Conservation (phyloP, 2,113 vertebrate genomes). For the Misgurnus anguillicaudatus region DNA sequence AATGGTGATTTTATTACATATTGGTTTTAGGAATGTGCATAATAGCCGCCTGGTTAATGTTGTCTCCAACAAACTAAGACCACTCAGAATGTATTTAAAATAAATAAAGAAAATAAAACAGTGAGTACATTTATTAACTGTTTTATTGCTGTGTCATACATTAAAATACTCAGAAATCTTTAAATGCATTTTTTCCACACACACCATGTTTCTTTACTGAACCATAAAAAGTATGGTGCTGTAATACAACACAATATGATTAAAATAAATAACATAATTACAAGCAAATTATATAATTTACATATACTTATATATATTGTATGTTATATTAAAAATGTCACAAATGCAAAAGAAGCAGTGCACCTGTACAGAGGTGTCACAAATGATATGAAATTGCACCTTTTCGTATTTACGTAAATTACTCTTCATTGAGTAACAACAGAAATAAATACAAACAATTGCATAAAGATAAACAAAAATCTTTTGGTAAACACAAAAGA, state of each 20-base stretch:
- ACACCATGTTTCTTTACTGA: too few species aligned
- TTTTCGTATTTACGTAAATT: not conserved
- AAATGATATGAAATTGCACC: not conserved
- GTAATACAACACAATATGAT: not conserved
- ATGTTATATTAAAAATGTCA: not conserved
- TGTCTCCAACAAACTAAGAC: too few species aligned
- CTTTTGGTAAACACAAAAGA: not conserved
- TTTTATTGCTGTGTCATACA: not conserved
- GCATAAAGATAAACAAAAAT: not conserved
- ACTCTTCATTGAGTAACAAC: not conserved
- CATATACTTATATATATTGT: too few species aligned
- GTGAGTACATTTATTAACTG: not conserved
- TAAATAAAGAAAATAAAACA: constrained; percentile 4
- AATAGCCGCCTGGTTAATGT: not conserved
- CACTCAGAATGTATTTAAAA: not conserved
- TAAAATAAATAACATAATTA: not conserved
- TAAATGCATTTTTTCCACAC: not conserved
- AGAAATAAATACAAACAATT: not conserved
- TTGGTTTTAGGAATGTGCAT: not conserved
- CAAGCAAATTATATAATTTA: not conserved
- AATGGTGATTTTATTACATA: not conserved
- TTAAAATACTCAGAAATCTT: not conserved
- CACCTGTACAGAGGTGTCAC: not conserved
- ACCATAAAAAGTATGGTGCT: too few species aligned
- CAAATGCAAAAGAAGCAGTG: not conserved